Evolutionary conservation across 2,888 invertebrate genomes (phyloP).

Genomic region (Parelbella ahira): DNA sequence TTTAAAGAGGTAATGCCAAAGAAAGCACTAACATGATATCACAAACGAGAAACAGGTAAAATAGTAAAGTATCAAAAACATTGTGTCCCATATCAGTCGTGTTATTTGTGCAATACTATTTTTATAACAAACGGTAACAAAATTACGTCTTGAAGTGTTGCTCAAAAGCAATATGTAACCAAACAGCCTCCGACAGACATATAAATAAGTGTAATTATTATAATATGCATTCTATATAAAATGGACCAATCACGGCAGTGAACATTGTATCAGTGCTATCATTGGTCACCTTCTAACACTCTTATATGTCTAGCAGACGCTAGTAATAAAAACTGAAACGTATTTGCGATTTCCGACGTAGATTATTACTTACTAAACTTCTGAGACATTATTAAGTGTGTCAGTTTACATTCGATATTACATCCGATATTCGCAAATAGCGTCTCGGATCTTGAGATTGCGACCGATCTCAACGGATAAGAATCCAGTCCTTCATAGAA

Average conservation of each 20-base stretch:
- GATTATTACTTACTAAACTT: no score
- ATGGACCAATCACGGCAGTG: slow-evolving; percentile 80
- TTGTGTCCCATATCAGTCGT: slow-evolving; percentile 79
- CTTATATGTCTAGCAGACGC: slow-evolving; percentile 77
- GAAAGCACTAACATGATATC: slow-evolving; percentile 48
- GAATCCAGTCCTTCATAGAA: slow-evolving; percentile 73
- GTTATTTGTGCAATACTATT: slow-evolving; percentile 75
- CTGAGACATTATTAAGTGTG: no score
- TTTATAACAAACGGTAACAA: slow-evolving; percentile 65
- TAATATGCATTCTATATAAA: slow-evolving; percentile 64
- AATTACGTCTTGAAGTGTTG: slow-evolving; percentile 77
- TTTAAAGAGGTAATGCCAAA: slow-evolving; percentile 61
- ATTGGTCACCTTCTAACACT: slow-evolving; percentile 75
- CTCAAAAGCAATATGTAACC: slow-evolving; percentile 73
- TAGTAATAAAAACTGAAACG: slow-evolving; percentile 64
- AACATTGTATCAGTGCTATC: slow-evolving; percentile 69
- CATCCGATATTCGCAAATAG: slow-evolving; percentile 55
- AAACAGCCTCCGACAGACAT: slow-evolving; percentile 77
- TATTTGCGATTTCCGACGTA: slow-evolving; percentile 57
- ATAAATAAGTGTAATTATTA: slow-evolving; percentile 72
- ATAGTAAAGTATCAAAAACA: slow-evolving; percentile 75
- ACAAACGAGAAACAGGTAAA: slow-evolving; percentile 70
- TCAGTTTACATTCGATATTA: no score
- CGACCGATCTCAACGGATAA: slow-evolving; percentile 62
- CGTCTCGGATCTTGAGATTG: slow-evolving; percentile 74